Evolutionary conservation across 2,113 vertebrate species (phyloP), one percentile per base, ranked within the genome.

Genomic region (Patagioenas fasciata): DNA sequence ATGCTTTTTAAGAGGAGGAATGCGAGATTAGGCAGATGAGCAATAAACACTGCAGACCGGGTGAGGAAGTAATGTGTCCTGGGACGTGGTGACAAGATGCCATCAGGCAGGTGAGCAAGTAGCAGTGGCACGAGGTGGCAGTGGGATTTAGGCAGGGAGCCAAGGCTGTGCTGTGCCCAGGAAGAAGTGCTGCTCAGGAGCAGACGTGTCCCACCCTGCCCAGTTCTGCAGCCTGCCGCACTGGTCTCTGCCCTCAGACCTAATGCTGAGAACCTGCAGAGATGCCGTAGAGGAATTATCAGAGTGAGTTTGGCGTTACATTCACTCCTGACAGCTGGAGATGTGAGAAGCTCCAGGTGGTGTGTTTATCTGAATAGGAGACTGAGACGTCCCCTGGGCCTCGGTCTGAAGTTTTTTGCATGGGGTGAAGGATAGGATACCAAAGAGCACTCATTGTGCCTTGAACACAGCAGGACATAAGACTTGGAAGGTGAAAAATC

Each of bases 301-400:
- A 20, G 32, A 67, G 42, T 4, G 6, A 83, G 48, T 56, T 74
- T 61, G 65, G 42, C 80, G 72, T 71, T 93, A 90, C 84, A 77
- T 50, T 50, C 40, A 24, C 6, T 58, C 56, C 53, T 74, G 51
- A 53, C 60, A 57, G 70, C 62, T 57, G 34, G 64, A 87, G 48
- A 74, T 0, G 1, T 71, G 75, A 80, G 56, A 80, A 78, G 34
- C 10, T 91, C 60, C 53, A 66, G 73, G 77, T 91, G 48, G 25
- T 80, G 79, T 31, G 44, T 74, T 91, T 93, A 73, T 93, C 67
- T 82, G 53, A 86, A 56, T 9, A 67, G 51, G 57, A 94, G 88
- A 88, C 0, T 1, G 74, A 94, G 60, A 56, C 38, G 23, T 2
- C 15, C 6, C 34, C 58, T 44, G 50, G 28, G 5, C 89, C 48